Conservation (phyloP, 2,888 invertebrate species). For the Ophion slaviceki region DNA sequence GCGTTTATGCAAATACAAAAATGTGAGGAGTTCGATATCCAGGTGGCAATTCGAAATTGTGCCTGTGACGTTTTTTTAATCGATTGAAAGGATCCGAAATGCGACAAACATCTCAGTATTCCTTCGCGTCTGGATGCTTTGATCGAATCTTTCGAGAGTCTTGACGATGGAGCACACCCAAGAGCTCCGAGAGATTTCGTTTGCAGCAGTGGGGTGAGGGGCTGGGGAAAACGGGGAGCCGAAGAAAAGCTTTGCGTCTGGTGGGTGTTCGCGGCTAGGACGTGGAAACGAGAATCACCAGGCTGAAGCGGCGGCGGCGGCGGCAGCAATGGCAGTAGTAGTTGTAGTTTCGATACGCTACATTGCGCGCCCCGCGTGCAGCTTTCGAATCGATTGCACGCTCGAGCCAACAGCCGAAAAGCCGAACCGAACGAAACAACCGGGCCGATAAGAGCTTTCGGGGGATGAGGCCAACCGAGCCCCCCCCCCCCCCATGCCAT, state of each 20-base stretch:
- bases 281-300: slow-evolving; percentile 47
- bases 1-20: background rate
- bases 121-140: slow-evolving; percentile 1
- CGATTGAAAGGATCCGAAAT: background rate
- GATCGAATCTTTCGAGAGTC: slow-evolving; percentile 26
- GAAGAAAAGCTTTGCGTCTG: slow-evolving; percentile 43
- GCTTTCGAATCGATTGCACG: slow-evolving; percentile 68
- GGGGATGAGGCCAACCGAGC: slow-evolving; percentile 32
- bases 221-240: background rate
- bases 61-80: background rate
- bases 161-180: background rate
- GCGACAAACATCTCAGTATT: slow-evolving; percentile 13
- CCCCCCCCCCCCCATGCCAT: slow-evolving; percentile 3
- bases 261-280: slow-evolving; percentile 47
- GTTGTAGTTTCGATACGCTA: slow-evolving; percentile 62
- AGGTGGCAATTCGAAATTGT: background rate
- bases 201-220: slow-evolving; percentile 33
- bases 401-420: slow-evolving; percentile 65
- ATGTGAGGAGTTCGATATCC: background rate
- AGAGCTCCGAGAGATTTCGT: slow-evolving; percentile 41
- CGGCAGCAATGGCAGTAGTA: slow-evolving; percentile 4
- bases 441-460: slow-evolving; percentile 64
- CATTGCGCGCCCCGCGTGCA: slow-evolving; percentile 58
- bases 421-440: slow-evolving; percentile 66
- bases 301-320: slow-evolving; percentile 22